phyloP scores from a whole-genome alignment of 2,888 invertebrate genomes.

The Eupithecia centaureata region DNA sequence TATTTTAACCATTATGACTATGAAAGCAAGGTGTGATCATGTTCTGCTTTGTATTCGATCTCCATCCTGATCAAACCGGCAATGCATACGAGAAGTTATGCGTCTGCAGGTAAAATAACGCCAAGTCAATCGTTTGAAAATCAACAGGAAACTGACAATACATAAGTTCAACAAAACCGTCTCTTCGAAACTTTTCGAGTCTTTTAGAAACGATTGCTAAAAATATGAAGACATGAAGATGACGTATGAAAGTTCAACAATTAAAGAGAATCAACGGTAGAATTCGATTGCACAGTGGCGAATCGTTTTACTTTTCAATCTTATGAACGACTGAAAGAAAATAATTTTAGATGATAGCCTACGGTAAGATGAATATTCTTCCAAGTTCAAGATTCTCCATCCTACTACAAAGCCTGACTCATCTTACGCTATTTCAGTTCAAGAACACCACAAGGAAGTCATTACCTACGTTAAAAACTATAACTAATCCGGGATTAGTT shows the following conservation, averaged over 20 bases:
- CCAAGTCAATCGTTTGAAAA: not conserved
- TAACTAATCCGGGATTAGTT: slow-evolving; percentile 60
- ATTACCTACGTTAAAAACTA: slow-evolving; percentile 37
- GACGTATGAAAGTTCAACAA: not conserved
- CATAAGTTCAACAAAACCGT: too few species aligned
- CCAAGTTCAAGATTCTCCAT: not conserved
- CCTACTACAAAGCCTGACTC: not conserved
- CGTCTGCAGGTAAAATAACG: not conserved
- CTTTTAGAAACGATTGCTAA: not conserved
- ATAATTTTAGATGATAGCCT: not conserved
- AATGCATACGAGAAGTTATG: slow-evolving; percentile 11
- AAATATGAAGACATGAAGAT: not conserved
- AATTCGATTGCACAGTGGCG: not conserved
- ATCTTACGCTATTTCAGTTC: slow-evolving; percentile 32
- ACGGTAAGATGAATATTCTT: not conserved
- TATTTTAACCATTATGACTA: not conserved
- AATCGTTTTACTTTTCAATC: too few species aligned
- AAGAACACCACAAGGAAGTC: slow-evolving; percentile 36
- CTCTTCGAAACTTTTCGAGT: too few species aligned
- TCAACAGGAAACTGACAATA: not conserved
- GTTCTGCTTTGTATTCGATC: slow-evolving; percentile 12
- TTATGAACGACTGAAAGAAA: too few species aligned
- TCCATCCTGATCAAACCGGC: slow-evolving; percentile 7
- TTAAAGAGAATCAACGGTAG: not conserved
- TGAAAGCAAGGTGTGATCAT: slow-evolving; percentile 5